Percentiles rank a stretch among this genome's conserved stretches.
Evolutionary conservation across 2,888 invertebrate genomes (phyloP).

Genomic region (Alentia gelatinosa): DNA sequence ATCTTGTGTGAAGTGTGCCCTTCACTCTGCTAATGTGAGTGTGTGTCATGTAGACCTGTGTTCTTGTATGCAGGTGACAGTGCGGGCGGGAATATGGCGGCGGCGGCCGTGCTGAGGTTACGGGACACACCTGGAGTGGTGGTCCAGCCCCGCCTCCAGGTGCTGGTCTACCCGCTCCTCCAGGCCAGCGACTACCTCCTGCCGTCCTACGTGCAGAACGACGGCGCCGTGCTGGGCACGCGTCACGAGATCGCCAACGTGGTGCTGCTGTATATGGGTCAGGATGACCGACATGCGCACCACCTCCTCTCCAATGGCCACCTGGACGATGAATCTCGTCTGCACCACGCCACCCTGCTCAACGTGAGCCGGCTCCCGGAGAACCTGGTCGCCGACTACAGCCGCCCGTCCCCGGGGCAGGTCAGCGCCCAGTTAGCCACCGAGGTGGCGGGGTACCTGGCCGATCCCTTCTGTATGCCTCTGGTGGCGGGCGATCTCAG

Average conservation of each 20-base stretch:
- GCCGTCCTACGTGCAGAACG: conserved; percentile 30
- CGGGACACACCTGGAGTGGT: not conserved
- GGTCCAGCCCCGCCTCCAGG: conserved; percentile 30
- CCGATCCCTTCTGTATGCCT: conserved; percentile 77
- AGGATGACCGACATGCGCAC: not conserved
- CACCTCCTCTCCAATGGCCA: not conserved
- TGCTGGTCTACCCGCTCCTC: conserved; percentile 45
- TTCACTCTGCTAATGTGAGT: too few species aligned
- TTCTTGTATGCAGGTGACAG: conserved; percentile 37
- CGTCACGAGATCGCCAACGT: conserved; percentile 29
- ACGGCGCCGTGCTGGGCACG: conserved; percentile 28
- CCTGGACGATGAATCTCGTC: not conserved
- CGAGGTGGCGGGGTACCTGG: conserved; percentile 64
- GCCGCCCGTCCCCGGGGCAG: not conserved
- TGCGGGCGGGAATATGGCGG: conserved; percentile 54
- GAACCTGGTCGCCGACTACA: not conserved
- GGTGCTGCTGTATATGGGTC: conserved; percentile 35
- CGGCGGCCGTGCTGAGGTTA: not conserved
- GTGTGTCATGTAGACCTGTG: too few species aligned
- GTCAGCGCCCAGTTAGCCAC: conserved; percentile 10
- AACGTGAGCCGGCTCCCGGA: not conserved
- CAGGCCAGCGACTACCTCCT: conserved; percentile 34
- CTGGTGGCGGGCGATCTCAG: conserved; percentile 73
- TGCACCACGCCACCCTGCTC: not conserved
- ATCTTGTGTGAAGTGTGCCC: too few species aligned